Base-by-base conservation (phyloP, 2,113 vertebrate genomes). In the Oreochromis aureus region DNA sequence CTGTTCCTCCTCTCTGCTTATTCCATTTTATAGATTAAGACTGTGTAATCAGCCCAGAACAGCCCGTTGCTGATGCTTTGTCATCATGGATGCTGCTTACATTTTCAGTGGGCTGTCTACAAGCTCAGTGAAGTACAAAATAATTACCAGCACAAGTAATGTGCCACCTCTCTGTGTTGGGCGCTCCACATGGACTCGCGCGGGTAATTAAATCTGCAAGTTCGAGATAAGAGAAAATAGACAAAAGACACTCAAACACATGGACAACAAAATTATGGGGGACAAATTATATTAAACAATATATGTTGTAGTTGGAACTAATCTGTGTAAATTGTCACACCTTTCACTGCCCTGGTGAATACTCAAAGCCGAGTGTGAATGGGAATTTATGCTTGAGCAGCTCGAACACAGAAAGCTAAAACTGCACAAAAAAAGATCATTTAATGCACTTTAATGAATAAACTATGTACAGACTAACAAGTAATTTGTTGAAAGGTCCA, bases 181-280 rank as follows among this genome's bases (percentile, higher is more conserved):
- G 24, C 2, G 19, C 91, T 87, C 86, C 93, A 86, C 90, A 54
- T 73, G 86, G 91, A 91, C 81, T 87, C 89, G 58, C 61, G 56
- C 12, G 59, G 87, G 81, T 90, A 95, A 95, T 94, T 94, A 91
- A 87, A 85, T 90, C 92, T 94, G 94, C 44, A 48, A 84, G 79
- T 89, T 41, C 16, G 41, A 80, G 93, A 95, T 95, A 91, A 94
- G 91, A 88, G 83, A 59, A 81, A 87, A 61, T 10, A 81, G 78
- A 89, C 84, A 84, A 83, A 87, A 90, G 76, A 82, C 76, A 80
- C 91, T 80, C 71, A 61, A 89, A 89, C 59, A 66, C 78, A 78
- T 80, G 81, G 34, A 51, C 27, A 53, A 27, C 30, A 78, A 87
- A 90, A 83, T 55, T 73, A 87, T 86, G 79, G 83, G 79, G 80